phyloP scores from a whole-genome alignment of 2,888 invertebrate species.

The Apoda limacodes region DNA sequence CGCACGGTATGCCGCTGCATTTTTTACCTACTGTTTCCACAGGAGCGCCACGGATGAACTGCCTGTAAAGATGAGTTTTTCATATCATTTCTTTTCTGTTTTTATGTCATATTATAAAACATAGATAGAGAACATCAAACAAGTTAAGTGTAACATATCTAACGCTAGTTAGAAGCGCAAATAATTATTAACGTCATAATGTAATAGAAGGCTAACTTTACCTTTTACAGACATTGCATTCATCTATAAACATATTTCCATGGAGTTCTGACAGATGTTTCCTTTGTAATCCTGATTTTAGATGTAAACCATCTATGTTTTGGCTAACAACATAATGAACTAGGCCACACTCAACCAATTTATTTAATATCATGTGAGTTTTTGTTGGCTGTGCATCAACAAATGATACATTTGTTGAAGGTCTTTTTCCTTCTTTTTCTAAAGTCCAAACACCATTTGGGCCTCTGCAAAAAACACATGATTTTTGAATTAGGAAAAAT shows the following conservation, averaged over 20 bases:
- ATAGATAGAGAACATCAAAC: too few relatives aligned
- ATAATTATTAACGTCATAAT: slow-evolving; percentile 6
- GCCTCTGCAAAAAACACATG: too few relatives aligned
- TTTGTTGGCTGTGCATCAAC: slow-evolving; percentile 91
- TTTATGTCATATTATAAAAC: neutral
- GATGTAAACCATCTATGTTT: slow-evolving; percentile 97
- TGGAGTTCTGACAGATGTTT: slow-evolving; percentile 91
- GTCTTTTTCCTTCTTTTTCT: slow-evolving; percentile 89
- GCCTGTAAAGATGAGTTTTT: slow-evolving; percentile 71
- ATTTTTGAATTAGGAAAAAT: too few relatives aligned
- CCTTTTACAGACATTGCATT: slow-evolving; percentile 91
- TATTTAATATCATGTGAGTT: slow-evolving; percentile 93
- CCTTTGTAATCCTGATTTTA: slow-evolving; percentile 88
- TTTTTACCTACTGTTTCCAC: slow-evolving; percentile 87
- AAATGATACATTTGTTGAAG: slow-evolving; percentile 87
- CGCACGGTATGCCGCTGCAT: slow-evolving; percentile 73
- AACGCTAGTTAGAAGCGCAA: neutral
- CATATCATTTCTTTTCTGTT: too few relatives aligned
- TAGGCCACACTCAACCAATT: slow-evolving; percentile 74
- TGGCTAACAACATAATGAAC: slow-evolving; percentile 93
- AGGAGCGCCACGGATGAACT: slow-evolving; percentile 82
- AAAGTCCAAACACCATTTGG: slow-evolving; percentile 97
- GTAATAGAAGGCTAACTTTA: too few relatives aligned
- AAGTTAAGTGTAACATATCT: too few relatives aligned
- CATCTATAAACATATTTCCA: slow-evolving; percentile 97